Conservation (phyloP, 2,888 invertebrate species). For the Tenthredo distinguenda region DNA sequence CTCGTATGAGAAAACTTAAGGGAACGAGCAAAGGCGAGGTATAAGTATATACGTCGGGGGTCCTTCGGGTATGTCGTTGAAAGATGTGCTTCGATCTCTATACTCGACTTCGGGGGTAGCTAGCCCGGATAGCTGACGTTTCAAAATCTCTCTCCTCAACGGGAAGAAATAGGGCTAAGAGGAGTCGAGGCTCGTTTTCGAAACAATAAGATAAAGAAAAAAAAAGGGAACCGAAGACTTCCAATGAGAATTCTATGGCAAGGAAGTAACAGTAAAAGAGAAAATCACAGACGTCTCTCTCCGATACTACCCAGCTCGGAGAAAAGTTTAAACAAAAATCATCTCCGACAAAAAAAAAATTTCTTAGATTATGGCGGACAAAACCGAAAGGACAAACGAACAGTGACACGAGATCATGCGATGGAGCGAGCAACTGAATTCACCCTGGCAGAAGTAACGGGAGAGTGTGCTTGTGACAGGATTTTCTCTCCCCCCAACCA, state of each 20-base stretch:
- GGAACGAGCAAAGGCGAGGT: conserved; percentile 63
- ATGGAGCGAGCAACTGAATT: conserved; percentile 61
- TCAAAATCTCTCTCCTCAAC: conserved; percentile 8
- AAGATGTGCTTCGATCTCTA: conserved; percentile 35
- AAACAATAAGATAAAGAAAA: conserved; percentile 20
- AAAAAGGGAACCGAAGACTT: conserved; percentile 1
- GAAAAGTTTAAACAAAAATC: neutral
- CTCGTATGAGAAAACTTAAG: conserved; percentile 52
- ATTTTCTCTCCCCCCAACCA: conserved; percentile 62
- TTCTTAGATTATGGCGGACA: neutral
- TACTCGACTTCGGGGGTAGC: neutral
- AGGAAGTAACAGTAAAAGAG: neutral
- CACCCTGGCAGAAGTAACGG: conserved; percentile 71
- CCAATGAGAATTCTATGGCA: conserved; percentile 3
- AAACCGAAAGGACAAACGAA: neutral
- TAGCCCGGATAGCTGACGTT: conserved; percentile 29
- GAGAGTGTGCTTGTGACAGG: conserved; percentile 67
- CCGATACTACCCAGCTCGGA: too few species aligned
- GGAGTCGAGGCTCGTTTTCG: conserved; percentile 32
- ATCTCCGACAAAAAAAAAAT: neutral
- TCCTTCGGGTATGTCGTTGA: conserved; percentile 59
- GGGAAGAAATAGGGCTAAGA: neutral
- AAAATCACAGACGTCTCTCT: neutral
- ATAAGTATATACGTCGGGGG: conserved; percentile 61
- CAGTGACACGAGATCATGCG: conserved; percentile 61